phyloP scores from a whole-genome alignment of 2,888 invertebrate genomes.

The Ectobius pallidus region DNA sequence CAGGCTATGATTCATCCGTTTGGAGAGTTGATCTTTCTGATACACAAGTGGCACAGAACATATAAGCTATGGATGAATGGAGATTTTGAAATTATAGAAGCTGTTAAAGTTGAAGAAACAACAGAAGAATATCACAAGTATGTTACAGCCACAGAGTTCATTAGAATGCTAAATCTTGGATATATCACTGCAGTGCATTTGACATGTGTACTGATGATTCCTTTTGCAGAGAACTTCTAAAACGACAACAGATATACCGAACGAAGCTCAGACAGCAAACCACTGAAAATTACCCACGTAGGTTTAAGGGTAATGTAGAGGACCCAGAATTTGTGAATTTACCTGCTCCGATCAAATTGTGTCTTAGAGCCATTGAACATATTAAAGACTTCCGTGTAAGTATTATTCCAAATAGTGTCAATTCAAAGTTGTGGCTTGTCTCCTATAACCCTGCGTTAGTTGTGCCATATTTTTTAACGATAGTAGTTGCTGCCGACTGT shows the following conservation, averaged over 20 bases:
- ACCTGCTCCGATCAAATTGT: conserved; percentile 81
- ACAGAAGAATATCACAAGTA: conserved; percentile 73
- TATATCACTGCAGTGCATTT: background rate
- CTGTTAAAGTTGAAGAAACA: conserved; percentile 75
- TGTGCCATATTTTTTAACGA: too few relatives aligned
- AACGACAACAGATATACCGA: conserved; percentile 77
- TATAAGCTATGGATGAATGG: conserved; percentile 92
- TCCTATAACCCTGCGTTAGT: too few relatives aligned
- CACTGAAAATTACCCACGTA: conserved; percentile 62
- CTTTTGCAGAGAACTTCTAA: conserved; percentile 72
- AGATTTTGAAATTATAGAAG: conserved; percentile 84
- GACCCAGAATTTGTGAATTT: conserved; percentile 79
- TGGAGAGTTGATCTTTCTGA: conserved; percentile 59
- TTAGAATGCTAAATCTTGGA: background rate
- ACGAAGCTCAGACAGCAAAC: conserved; percentile 78
- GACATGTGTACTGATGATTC: too few relatives aligned
- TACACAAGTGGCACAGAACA: conserved; percentile 78
- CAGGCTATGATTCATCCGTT: conserved; percentile 52
- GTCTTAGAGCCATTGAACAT: conserved; percentile 58
- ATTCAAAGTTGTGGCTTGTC: too few relatives aligned
- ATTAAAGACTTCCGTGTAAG: conserved; percentile 64
- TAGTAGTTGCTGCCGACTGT: too few relatives aligned
- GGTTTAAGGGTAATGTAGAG: conserved; percentile 60
- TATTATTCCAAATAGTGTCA: too few relatives aligned
- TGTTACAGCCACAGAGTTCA: conserved; percentile 23